Evolutionary conservation across 2,113 vertebrate genomes (phyloP), one percentile per base, ranked within the genome.

Genomic region (Sander lucioperca): DNA sequence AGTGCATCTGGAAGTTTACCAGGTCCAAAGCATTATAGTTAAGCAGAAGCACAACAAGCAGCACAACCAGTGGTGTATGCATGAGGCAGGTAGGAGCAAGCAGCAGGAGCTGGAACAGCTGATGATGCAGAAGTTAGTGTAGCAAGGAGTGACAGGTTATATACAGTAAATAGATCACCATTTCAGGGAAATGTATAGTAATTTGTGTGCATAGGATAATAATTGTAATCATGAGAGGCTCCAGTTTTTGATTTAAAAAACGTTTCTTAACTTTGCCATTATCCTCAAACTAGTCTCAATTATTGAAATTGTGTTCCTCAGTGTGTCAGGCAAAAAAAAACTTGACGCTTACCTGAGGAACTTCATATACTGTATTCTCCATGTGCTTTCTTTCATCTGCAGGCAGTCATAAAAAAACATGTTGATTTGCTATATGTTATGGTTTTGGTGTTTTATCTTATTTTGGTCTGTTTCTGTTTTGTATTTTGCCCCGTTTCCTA

Each of bases 331-430:
- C 33, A 48, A 69, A 23, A n/a, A 30, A 30, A 30, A 30, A 30
- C 10, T 43, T 43, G 23, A 23, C 0, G 0, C 63, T 80, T 81
- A 83, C 87, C 77, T 57, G 14, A 57, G 59, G 15, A 75, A n/a
- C 1, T 0, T 12, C 87, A 67, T 59, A 57, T 2, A 43, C 15
- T 0, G 71, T 8, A 48, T 66, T 50, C n/a, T 58, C 13, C 0
- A 1, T 3, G 2, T 0, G 23, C 0, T 19, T 0, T 47, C 0
- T 3, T 43, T 25, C 21, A 30, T 39, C 81, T 86, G 74, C 30
- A 54, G 77, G 19, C 63, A 89, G 63, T 74, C 53, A 66, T 18
- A 57, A 69, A 79, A 23, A 43, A 10, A 43, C 10, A 43, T 43
- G 39, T 43, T 43, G 39, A 43, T 11, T 43, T 43, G 39, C 10